Conservation (phyloP, 2,888 invertebrate genomes). For the Brassicogethes aeneus region DNA sequence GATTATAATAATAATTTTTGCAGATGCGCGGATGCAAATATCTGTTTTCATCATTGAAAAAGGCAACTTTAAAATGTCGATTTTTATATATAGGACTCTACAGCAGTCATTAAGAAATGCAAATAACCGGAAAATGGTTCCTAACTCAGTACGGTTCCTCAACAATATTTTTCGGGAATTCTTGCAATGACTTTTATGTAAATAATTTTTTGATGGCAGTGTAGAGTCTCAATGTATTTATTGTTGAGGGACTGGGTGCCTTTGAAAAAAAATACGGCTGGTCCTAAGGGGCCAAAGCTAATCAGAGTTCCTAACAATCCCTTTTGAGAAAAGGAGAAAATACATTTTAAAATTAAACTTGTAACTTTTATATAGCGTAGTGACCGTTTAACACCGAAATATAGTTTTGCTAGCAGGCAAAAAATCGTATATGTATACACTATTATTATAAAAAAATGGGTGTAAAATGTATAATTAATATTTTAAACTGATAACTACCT, state of each 20-base stretch:
- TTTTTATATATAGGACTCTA: constrained; percentile 29
- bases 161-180: constrained; percentile 30
- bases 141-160: constrained; percentile 40
- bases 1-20: constrained; percentile 14
- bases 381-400: constrained; percentile 38
- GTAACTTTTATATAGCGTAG: constrained; percentile 40
- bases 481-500: constrained; percentile 19
- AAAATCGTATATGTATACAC: constrained; percentile 38
- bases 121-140: constrained; percentile 40
- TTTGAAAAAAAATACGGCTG: constrained; percentile 31
- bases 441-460: constrained; percentile 35
- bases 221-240: constrained; percentile 25
- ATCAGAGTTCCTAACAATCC: constrained; percentile 42
- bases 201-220: constrained; percentile 9
- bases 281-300: constrained; percentile 24
- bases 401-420: constrained; percentile 39
- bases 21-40: not conserved
- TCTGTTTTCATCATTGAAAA: not conserved
- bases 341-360: constrained; percentile 32
- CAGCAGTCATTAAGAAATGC: constrained; percentile 36
- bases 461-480: constrained; percentile 36
- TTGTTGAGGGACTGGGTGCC: constrained; percentile 45
- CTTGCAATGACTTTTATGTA: not conserved
- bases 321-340: constrained; percentile 34
- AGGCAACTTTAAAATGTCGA: constrained; percentile 6